Evolutionary conservation across 2,888 invertebrate genomes (phyloP), one percentile per base, ranked within the genome.

Genomic region (Troglohyphantes excavatus): DNA sequence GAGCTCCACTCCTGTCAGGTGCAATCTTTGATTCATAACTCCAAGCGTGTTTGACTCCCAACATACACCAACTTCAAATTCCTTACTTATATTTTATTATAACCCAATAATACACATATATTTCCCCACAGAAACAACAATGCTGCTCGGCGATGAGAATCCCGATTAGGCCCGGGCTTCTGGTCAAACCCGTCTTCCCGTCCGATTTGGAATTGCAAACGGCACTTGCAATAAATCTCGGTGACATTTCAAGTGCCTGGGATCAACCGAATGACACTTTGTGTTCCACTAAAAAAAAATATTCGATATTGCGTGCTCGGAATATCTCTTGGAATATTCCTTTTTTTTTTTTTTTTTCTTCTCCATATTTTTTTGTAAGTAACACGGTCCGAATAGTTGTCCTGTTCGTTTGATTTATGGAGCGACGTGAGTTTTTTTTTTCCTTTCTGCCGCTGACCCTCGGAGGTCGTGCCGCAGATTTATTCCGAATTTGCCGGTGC

Each of bases 211-310:
- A 72, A 72, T 59, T 59, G 70, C 53, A 68, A 73, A 46, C n/a
- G 43, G 21, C 23, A n/a, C 63, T 19, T 26, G 3, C 83, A 43
- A 83, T 83, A 83, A 83, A 83, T 83, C 83, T 73, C 33, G 65
- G 26, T 83, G 83, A 83, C 83, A 83, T 61, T 27, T 39, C 39
- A 73, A 33, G 82, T 65, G 39, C 53, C 43, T n/a, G 39, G 73
- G 73, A 83, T 83, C 70, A 83, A 7, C n/a, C 43, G 43, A 65
- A 73, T 83, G 83, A 73, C 73, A 73, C 65, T 63, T 39, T 17
- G 23, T 61, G 33, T 33, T 65, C 9, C 5, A 7, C n/a, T n/a
- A 59, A 53, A 73, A 21, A 53, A 39, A 59, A 29, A 59, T 26
- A 53, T 29, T 26, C 46, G 43, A 43, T 27, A 65, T 78, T 19